Evolutionary conservation across 2,888 invertebrate genomes (phyloP).

Genomic region (Pheosia gnoma): DNA sequence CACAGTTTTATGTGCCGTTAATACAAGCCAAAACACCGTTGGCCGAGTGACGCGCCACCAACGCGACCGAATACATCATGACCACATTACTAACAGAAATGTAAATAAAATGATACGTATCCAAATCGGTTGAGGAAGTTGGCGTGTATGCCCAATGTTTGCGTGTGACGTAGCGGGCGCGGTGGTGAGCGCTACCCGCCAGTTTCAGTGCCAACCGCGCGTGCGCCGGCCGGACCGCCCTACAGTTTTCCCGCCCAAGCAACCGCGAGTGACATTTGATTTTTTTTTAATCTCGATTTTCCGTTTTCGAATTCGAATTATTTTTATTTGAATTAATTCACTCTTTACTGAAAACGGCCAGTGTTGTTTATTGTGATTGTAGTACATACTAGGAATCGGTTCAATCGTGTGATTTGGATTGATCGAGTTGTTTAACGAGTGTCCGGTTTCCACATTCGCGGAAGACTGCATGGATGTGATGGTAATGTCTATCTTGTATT

Average conservation of each 20-base stretch:
- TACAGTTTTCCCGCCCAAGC: conserved; percentile 60
- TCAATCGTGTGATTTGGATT: conserved; percentile 47
- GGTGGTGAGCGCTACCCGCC: conserved; percentile 48
- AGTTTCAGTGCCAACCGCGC: conserved; percentile 72
- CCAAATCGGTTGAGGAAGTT: conserved; percentile 45
- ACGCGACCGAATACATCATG: conserved; percentile 50
- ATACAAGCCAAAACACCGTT: conserved; percentile 45
- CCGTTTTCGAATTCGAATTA: conserved; percentile 37
- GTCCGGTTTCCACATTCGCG: conserved; percentile 45
- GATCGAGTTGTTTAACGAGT: conserved; percentile 44
- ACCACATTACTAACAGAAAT: conserved; percentile 40
- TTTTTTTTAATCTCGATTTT: conserved; percentile 49
- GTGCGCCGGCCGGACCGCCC: conserved; percentile 69
- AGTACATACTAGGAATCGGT: conserved; percentile 35
- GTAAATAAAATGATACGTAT: conserved; percentile 52
- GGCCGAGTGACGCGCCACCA: conserved; percentile 36
- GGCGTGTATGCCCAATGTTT: conserved; percentile 54
- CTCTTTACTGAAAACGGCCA: conserved; percentile 33
- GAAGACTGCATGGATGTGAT: conserved; percentile 46
- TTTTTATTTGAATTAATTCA: conserved; percentile 25
- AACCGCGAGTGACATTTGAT: conserved; percentile 66
- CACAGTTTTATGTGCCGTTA: conserved; percentile 56
- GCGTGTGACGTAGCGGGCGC: conserved; percentile 44
- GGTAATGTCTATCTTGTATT: conserved; percentile 47
- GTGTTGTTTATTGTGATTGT: conserved; percentile 43